Base-by-base conservation (phyloP, 2,888 invertebrate species). In the Nineta flava region DNA sequence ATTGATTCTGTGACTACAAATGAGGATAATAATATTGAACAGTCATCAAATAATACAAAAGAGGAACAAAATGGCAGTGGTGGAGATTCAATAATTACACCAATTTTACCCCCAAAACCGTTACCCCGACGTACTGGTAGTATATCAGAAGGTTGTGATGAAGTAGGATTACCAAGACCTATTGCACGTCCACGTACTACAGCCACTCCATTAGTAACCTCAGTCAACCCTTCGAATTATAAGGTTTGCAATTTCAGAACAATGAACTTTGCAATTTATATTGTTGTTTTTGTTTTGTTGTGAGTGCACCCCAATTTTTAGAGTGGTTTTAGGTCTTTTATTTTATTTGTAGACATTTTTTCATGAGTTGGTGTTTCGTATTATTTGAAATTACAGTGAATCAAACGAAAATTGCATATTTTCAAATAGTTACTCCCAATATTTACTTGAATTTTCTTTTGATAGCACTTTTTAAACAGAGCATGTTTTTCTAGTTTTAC, bases 171-270 rank as follows among this genome's bases (percentile, higher is more conserved):
- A 52, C 72, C 71, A 65, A 81, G 80, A 60, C 79, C 79, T 7
- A 73, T 77, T 38, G 77, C 77, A 52, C 70, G 78, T 59, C 85
- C 87, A 6, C 75, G 88, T 63, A 85, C 85, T 12, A 77, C 76
- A 0, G 67, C 75, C 13, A 68, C 70, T 51, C 72, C 76, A 3
- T 73, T 79, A 48, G 75, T 78, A 42, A 76, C 82, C 40, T 72
- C 75, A 42, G 73, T 73, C 53, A 73, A 72, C 61, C 73, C 74
- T 44, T 72, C 70, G 57, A 81, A 85, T 64, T 87, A 87, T 63
- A 87, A 87, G 87, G 87, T 87, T 63, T 61, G 53, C 55, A 40
- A 38, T 7, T n/a, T 5, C 6, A 26, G 26, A 26, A 26, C 4
- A 26, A 26, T 26, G 26, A 26, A 26, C 7, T 26, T 26, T 6